Base-by-base conservation (phyloP, 92 coral and sea anemone species). In the Plumapathes pennacea region DNA sequence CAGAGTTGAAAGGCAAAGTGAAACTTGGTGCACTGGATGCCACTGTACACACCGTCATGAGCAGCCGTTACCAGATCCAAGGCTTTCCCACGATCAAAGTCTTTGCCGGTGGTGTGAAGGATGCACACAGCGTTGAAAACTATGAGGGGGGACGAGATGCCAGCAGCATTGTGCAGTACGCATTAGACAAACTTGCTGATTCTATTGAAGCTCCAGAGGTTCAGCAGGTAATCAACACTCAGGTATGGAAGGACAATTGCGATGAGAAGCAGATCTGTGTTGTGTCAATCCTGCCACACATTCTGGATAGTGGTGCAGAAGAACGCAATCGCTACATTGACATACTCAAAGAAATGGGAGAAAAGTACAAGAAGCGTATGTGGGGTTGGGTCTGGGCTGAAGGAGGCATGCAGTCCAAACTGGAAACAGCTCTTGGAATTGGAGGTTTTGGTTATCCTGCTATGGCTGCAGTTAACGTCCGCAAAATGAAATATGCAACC, bases 331-430 rank as follows among this genome's bases (percentile, higher is more conserved):
- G 30, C 22, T 92, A 92, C 50, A 55, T 92, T 22, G 40, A 58
- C 0, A 75, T 88, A 17, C 86, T 92, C 59, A 88, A 88, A 71
- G 76, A 82, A 13, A 65, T 92, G 68, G 97, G 96, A 0, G 97
- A 90, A 63, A 92, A 92, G 37, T 92, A 92, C 84, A 92, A 92
- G 78, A 84, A 75, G 41, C 79, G 77, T 12, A 20, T 61, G 64
- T 92, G 97, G 97, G 97, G 97, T 0, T 92, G 96, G 96, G 54
- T 88, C 47, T 92, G 97, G 97, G 69, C 83, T 3, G 97, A 92
- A 54, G 97, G 96, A 41, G 97, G 96, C 32, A 72, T 79, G 7
- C 97, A 92, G 40, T 27, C 64, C n/a, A 92, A 88, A 62, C 96
- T 92, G 9, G 97, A 92, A 41, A 89, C 80, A 28, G 81, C 92